phyloP scores from a whole-genome alignment of 2,797 vertebrate genomes.

The Hoplostethus mediterraneus region DNA sequence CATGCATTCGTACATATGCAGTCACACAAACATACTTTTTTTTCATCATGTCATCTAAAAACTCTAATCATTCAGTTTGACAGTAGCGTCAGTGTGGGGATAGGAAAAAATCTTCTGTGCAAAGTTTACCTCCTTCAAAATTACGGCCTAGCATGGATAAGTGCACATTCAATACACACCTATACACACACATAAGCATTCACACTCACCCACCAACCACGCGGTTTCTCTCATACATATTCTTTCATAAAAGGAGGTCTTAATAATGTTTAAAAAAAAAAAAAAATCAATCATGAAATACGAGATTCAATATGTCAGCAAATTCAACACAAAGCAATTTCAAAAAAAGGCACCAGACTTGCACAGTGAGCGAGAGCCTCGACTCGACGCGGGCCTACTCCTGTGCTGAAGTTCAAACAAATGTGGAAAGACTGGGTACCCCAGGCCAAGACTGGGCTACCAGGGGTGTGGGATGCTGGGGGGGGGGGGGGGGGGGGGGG shows the following conservation, averaged over 20 bases:
- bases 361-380: slow-evolving; percentile 74
- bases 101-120: slow-evolving; percentile 80
- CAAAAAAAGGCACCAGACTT: slow-evolving; percentile 83
- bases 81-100: slow-evolving; percentile 67
- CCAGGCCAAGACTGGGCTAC: slow-evolving; percentile 24
- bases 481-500: not conserved
- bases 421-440: slow-evolving; percentile 63
- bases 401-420: slow-evolving; percentile 77
- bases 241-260: slow-evolving; percentile 49
- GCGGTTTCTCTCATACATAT: slow-evolving; percentile 34
- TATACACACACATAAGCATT: not conserved
- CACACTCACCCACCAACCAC: slow-evolving; percentile 38
- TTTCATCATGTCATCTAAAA: slow-evolving; percentile 45
- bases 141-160: slow-evolving; percentile 65
- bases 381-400: slow-evolving; percentile 33
- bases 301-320: slow-evolving; percentile 64
- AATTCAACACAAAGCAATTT: slow-evolving; percentile 69
- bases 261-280: slow-evolving; percentile 15
- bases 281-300: slow-evolving; percentile 59
- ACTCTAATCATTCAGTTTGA: slow-evolving; percentile 54
- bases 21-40: slow-evolving; percentile 56
- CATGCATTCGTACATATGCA: slow-evolving; percentile 65
- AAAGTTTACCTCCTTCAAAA: slow-evolving; percentile 72
- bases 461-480: not conserved
- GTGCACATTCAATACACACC: slow-evolving; percentile 59